Conservation (phyloP, 2,888 invertebrate genomes). For the Atethmia centrago region DNA sequence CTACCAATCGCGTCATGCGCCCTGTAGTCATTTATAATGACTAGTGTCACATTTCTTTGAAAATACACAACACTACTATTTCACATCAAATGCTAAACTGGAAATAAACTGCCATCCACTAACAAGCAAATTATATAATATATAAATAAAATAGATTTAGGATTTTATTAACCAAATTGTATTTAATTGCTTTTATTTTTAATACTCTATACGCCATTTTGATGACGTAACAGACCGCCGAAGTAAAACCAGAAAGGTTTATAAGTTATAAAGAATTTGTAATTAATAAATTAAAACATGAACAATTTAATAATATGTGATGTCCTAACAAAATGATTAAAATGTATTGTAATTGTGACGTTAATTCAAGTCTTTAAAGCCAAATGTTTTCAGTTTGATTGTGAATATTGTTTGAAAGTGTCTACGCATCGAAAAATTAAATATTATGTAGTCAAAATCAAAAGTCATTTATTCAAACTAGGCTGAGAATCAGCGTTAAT, state of each 20-base stretch:
- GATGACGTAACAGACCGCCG: constrained; percentile 68
- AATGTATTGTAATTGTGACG: constrained; percentile 31
- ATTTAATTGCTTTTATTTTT: constrained; percentile 70
- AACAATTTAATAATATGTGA: constrained; percentile 54
- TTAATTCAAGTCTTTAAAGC: constrained; percentile 27
- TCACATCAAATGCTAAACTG: background rate
- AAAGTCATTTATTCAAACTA: too few species aligned
- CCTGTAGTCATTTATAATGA: background rate
- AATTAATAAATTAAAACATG: constrained; percentile 38
- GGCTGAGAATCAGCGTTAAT: too few species aligned
- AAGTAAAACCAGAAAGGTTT: constrained; percentile 60
- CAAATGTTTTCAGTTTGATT: constrained; percentile 40
- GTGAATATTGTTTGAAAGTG: constrained; percentile 60
- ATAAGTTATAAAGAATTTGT: constrained; percentile 54
- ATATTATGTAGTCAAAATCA: background rate
- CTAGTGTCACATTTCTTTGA: background rate
- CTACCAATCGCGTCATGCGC: too few species aligned
- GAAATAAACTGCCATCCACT: constrained; percentile 31
- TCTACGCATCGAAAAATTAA: background rate
- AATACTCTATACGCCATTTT: constrained; percentile 66
- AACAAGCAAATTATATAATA: constrained; percentile 54
- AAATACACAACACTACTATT: background rate
- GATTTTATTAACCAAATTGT: constrained; percentile 72
- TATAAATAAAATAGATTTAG: constrained; percentile 69
- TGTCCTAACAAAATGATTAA: constrained; percentile 33